Base-by-base conservation (phyloP, 35 echinoderm and acorn worm genomes). In the Heliocidaris tuberculata region DNA sequence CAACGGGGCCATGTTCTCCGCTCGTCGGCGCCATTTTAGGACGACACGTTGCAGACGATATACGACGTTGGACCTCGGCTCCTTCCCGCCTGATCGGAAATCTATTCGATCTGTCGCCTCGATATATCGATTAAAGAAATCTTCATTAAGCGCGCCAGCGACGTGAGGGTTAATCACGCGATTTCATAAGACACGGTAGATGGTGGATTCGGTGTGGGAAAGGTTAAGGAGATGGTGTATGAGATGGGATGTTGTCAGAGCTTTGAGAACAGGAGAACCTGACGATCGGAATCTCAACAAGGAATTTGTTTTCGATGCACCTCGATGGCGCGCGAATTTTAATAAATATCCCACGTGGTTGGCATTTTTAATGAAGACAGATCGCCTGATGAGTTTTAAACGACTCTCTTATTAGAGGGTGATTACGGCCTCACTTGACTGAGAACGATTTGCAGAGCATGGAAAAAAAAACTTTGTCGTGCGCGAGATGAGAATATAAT, bases 361-460 rank as follows among this genome's bases (percentile, higher is more conserved):
- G 87, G 87, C 87, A 89, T 89, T 89, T 89, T 89, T 89, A 89
- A 89, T 89, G 87, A 89, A 47, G 87, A 89, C 30, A 89, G 87
- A 89, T 89, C 87, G 47, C 87, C 87, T 89, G 87, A 89, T 89
- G 47, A 48, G 87, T 48, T 89, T 48, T 89, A 47, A 89, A 89
- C 87, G 87, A 89, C 87, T 89, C 87, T 89, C 87, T 47, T 89
- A 89, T 89, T 89, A 42, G 87, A 89, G 47, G 87, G 87, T 89
- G 87, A 89, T 89, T 89, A 89, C 87, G 87, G 87, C 87, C 87
- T 89, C 87, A 89, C 87, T 89, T 47, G 87, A 89, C 87, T 89
- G 31, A n/a, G 87, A 89, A 89, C 87, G 87, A 89, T 89, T 89
- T 89, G 47, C 31, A 78, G 65, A 78, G 65, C 65, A 78, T 78